Evolutionary conservation across 2,113 vertebrate species (phyloP).

Genomic region (Isurus oxyrinchus): DNA sequence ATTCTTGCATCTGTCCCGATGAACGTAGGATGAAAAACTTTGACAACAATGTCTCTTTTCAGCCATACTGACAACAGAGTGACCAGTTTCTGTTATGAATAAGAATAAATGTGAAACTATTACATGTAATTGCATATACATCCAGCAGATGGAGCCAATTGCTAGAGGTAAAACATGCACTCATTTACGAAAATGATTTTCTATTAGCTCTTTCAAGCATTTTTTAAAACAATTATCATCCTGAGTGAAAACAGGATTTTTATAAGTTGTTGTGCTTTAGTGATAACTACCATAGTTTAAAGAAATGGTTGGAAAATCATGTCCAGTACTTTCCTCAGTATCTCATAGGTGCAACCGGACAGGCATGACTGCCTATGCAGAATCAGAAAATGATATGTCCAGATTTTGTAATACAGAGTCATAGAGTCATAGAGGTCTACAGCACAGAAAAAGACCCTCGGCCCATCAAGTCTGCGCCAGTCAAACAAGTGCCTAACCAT

Average conservation of each 20-base stretch:
- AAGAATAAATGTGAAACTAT: not conserved
- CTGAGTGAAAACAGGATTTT: not conserved
- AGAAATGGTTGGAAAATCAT: not conserved
- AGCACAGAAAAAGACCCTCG: too few relatives aligned
- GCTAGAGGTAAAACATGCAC: not conserved
- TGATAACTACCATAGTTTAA: not conserved
- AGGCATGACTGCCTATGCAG: not conserved
- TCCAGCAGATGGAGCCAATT: not conserved
- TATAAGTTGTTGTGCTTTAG: not conserved
- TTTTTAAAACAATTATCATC: not conserved
- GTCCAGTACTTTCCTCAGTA: too few relatives aligned
- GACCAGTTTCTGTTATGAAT: not conserved
- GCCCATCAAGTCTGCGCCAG: too few relatives aligned
- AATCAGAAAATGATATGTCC: not conserved
- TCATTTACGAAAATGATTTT: not conserved
- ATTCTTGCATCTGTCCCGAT: not conserved
- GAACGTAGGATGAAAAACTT: not conserved
- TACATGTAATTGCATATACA: not conserved
- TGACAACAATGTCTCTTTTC: not conserved
- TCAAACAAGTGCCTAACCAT: too few relatives aligned
- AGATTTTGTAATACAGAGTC: not conserved
- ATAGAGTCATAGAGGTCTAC: too few relatives aligned
- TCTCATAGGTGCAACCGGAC: not conserved
- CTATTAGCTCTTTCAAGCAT: not conserved
- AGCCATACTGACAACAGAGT: not conserved